Evolutionary conservation across 2,888 invertebrate species (phyloP).

Genomic region (Orthonevra nobilis): DNA sequence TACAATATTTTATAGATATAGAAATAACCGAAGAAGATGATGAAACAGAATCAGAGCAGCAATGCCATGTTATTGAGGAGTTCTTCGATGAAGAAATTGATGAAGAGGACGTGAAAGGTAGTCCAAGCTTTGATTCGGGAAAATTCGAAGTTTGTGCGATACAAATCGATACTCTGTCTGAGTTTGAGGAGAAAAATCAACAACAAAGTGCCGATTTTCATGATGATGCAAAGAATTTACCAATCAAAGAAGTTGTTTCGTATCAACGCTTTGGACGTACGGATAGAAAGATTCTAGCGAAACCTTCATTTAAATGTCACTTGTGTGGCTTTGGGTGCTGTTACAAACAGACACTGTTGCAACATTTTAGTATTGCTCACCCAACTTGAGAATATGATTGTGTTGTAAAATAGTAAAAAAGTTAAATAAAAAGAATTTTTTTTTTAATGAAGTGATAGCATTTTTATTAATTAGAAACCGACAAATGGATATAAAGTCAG

Average conservation of each 20-base stretch:
- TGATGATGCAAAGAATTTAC: neutral
- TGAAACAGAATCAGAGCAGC: conserved; percentile 1
- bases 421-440: no score
- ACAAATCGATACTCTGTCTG: conserved; percentile 8
- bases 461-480: no score
- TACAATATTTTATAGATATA: conserved; percentile 51
- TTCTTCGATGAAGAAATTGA: conserved; percentile 31
- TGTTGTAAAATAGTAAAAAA: no score
- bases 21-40: conserved; percentile 49
- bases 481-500: conserved; percentile 79
- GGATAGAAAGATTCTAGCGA: conserved; percentile 71
- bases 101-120: neutral
- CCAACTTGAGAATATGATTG: conserved; percentile 71
- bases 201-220: neutral
- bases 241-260: conserved; percentile 72
- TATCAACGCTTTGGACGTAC: conserved; percentile 76
- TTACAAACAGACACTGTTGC: conserved; percentile 73
- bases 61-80: conserved; percentile 24
- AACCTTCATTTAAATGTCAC: conserved; percentile 75
- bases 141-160: conserved; percentile 21
- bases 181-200: neutral
- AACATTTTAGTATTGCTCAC: conserved; percentile 74
- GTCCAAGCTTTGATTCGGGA: neutral
- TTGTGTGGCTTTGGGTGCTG: conserved; percentile 75
- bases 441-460: neutral